Conservation (phyloP, 2,113 vertebrate genomes). For the Salvator merianae region DNA sequence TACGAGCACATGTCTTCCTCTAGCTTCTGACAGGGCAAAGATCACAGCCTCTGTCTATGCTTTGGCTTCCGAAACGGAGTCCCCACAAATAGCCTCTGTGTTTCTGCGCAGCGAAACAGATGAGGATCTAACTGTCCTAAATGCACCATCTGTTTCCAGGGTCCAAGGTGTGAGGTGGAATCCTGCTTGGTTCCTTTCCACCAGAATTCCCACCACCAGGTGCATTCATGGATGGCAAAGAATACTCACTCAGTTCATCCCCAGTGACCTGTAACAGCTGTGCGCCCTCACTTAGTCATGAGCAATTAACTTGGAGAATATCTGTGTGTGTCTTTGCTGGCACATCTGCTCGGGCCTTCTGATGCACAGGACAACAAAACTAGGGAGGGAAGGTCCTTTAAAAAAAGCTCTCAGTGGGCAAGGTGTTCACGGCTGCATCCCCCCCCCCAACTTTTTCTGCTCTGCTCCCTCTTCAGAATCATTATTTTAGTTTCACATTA, state of each 20-base stretch:
- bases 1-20: too few species aligned
- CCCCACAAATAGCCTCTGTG: background rate
- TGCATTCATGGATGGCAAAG: background rate
- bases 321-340: background rate
- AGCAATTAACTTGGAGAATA: slow-evolving; percentile 17
- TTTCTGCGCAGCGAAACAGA: background rate
- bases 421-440: background rate
- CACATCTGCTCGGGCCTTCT: background rate
- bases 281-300: background rate
- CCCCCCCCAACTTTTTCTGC: background rate
- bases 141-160: background rate
- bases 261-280: background rate
- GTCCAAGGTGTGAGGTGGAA: background rate
- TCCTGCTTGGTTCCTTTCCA: background rate
- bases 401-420: too few species aligned
- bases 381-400: too few species aligned
- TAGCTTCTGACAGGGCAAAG: background rate
- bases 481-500: background rate
- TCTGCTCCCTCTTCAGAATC: background rate
- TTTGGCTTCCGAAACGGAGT: background rate
- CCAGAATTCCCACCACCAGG: background rate
- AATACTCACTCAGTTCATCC: background rate
- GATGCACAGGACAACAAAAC: too few species aligned
- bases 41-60: background rate
- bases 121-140: background rate